phyloP scores from a whole-genome alignment of 1,140 invertebrate genomes.

The Euwallacea similis region DNA sequence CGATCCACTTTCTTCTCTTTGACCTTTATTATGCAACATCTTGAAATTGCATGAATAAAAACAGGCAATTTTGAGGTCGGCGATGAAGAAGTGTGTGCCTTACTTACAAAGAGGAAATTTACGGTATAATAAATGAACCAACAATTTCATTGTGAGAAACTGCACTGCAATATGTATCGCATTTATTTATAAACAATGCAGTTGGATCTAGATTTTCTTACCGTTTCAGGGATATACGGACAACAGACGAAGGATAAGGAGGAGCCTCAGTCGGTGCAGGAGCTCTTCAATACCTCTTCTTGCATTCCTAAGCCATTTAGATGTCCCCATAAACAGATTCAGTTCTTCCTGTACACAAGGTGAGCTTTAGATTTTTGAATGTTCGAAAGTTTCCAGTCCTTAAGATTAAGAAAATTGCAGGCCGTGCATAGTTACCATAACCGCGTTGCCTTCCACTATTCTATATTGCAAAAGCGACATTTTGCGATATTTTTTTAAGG shows the following conservation, averaged over 20 bases:
- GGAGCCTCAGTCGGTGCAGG: constrained; percentile 60
- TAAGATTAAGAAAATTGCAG: no score
- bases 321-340: constrained; percentile 79
- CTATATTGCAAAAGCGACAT: no score
- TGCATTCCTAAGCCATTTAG: constrained; percentile 77
- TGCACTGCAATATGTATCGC: not conserved
- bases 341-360: constrained; percentile 83
- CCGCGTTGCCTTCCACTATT: no score
- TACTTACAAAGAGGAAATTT: no score
- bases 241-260: constrained; percentile 49
- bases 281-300: constrained; percentile 77
- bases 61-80: no score
- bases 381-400: not conserved
- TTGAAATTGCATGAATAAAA: not conserved
- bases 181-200: not conserved
- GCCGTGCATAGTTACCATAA: no score
- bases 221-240: constrained; percentile 44
- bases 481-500: no score
- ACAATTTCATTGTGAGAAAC: not conserved
- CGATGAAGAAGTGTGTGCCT: no score
- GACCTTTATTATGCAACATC: constrained; percentile 11
- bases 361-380: constrained; percentile 45
- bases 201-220: not conserved
- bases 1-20: constrained; percentile 16
- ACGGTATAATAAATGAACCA: no score